Base-by-base conservation (phyloP, 2,113 vertebrate species). In the Heliornis fulica region DNA sequence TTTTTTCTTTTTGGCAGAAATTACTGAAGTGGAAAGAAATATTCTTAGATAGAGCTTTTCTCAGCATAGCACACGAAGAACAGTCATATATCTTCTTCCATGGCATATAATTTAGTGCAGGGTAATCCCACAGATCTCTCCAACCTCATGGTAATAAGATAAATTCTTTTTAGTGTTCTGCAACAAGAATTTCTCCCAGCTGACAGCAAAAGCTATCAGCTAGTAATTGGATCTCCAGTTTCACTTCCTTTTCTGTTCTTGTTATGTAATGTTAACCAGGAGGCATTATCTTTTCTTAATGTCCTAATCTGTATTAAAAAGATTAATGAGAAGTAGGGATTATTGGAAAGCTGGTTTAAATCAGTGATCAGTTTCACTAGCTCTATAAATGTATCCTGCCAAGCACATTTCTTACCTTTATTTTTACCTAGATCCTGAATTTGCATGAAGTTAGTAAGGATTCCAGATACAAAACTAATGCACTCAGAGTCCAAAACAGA, bases 401-500 rank as follows among this genome's bases (percentile, higher is more conserved):
- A 85, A 85, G 23, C 54, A 57, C 13, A 12, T 91, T 72, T 95
- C 51, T 93, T 54, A 68, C 22, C 5, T 91, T 89, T 95, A 43
- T 90, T 93, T 83, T 95, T 26, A 20, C 97, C 92, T 97, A 99
- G 99, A 97, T 99, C 64, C 94, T 99, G 96, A 96, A 97, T 87
- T 97, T 99, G 94, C 94, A 69, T 82, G 96, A 98, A 86, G 90
- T 99, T 89, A 96, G 97, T 75, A 90, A 97, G 56, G 97, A 99
- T 78, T 92, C 97, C 18, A 98, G 97, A 72, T 99, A 98, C 95
- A 99, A 97, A 97, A 99, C 96, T 85, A 99, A 99, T 96, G 94
- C 95, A 28, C 98, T 99, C 86, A 97, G 99, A 91, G 99, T 99
- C 59, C 96, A 98, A 75, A 98, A 99, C 96, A 98, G 99, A 80